phyloP scores from a whole-genome alignment of 2,113 vertebrate genomes.

The Petrocephalus microphthalmus region DNA sequence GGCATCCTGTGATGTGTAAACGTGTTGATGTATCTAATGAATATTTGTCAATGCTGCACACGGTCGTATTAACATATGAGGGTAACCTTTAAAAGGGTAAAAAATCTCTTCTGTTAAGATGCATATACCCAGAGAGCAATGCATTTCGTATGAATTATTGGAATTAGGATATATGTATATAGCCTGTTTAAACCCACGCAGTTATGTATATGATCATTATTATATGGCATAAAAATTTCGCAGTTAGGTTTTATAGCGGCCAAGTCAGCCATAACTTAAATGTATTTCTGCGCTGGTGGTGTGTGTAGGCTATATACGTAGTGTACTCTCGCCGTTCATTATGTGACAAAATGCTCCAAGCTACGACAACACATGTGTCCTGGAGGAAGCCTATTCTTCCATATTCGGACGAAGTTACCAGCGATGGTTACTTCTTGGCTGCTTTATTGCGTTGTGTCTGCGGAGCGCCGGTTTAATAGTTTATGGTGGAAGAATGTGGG shows the following conservation, averaged over 20 bases:
- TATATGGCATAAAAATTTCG: neutral
- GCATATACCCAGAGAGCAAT: neutral
- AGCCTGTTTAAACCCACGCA: neutral
- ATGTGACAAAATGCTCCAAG: conserved; percentile 1
- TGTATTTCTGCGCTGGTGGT: neutral
- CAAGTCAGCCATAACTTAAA: neutral
- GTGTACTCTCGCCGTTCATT: neutral
- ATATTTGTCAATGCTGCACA: conserved; percentile 9
- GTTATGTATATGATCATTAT: neutral
- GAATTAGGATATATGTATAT: neutral
- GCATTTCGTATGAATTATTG: neutral
- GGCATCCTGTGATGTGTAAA: neutral
- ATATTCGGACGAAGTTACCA: neutral
- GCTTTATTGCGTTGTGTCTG: neutral
- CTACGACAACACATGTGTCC: neutral
- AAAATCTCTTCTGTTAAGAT: neutral
- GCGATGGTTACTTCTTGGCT: neutral
- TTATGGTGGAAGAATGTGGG: neutral
- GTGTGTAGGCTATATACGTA: neutral
- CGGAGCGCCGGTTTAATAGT: neutral
- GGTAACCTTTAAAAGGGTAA: neutral
- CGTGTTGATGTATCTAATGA: conserved; percentile 12
- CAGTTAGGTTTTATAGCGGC: neutral
- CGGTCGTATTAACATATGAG: neutral
- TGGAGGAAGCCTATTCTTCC: neutral